Evolutionary conservation across 2,888 invertebrate genomes (phyloP), one percentile per base, ranked within the genome.

Genomic region (Agapetus fuscipes): DNA sequence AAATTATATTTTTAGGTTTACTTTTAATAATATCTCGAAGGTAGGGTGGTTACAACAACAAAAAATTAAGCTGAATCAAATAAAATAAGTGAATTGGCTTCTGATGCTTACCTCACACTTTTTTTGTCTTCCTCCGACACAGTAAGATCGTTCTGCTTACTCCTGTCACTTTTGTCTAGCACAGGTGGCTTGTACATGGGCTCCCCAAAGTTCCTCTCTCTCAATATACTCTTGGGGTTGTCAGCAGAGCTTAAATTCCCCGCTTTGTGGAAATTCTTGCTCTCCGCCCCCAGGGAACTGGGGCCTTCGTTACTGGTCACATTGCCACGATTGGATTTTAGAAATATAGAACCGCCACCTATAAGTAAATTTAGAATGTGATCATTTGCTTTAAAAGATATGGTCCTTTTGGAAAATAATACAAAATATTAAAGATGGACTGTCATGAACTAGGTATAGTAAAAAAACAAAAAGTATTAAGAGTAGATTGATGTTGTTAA

Each of bases 71-170:
- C n/a, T n/a, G n/a, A n/a, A n/a, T n/a, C n/a, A n/a, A n/a, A n/a
- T n/a, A n/a, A n/a, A n/a, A n/a, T n/a, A n/a, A n/a, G n/a, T n/a
- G n/a, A n/a, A n/a, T n/a, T n/a, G n/a, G n/a, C n/a, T n/a, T n/a
- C n/a, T n/a, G n/a, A n/a, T n/a, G n/a, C 48, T 46, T 46, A 68
- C 70, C 70, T 60, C 1, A 87, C 85, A 55, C 81, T 84, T 55
- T 86, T 86, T 43, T 77, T 77, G 41, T 85, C 80, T 24, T 82
- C 85, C 43, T 86, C 86, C 43, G 73, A 69, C 49, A 71, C 62
- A 27, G 66, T 52, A 30, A 59, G 54, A 42, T 49, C 44, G 16
- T 38, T 44, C 5, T 33, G 29, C 11, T 38, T 43, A 10, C 30
- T 25, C 6, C 35, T 34, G 24, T 45, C 39, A 17, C 31, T 39